Conservation (phyloP, 2,113 vertebrate genomes). For the Toxotes chatareus region DNA sequence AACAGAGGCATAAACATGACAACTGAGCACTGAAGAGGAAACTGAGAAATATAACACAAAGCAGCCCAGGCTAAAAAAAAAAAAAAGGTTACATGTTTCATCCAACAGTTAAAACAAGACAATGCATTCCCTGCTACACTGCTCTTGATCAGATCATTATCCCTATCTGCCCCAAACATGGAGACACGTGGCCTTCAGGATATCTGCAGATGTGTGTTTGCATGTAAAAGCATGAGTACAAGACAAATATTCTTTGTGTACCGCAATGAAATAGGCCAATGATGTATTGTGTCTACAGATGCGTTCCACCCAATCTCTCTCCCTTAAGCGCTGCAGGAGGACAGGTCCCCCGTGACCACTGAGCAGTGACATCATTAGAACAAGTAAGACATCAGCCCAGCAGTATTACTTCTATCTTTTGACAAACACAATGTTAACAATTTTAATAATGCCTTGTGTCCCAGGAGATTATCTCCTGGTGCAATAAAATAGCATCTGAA, state of each 20-base stretch:
- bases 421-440: conserved; percentile 34
- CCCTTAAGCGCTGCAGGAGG: conserved; percentile 3
- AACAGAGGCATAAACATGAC: conserved; percentile 38
- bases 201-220: conserved; percentile 23
- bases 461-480: not conserved
- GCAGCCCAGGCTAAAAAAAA: conserved; percentile 12
- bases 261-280: conserved; percentile 7
- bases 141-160: conserved; percentile 19
- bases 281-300: conserved; percentile 28
- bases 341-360: conserved; percentile 9
- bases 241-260: conserved; percentile 8
- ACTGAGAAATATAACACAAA: conserved; percentile 10
- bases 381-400: conserved; percentile 11
- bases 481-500: conserved; percentile 33
- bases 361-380: conserved; percentile 27
- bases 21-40: conserved; percentile 21
- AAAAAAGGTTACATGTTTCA: conserved; percentile 15
- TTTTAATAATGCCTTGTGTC: conserved; percentile 40
- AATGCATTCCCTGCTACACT: not conserved
- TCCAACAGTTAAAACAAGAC: conserved; percentile 18
- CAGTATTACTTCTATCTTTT: conserved; percentile 21
- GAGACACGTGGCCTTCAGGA: not conserved
- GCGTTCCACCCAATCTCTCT: conserved; percentile 27
- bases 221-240: conserved; percentile 7
- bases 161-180: conserved; percentile 25